Base-by-base conservation (phyloP, 1,140 invertebrate genomes). In the Argopecten irradians region DNA sequence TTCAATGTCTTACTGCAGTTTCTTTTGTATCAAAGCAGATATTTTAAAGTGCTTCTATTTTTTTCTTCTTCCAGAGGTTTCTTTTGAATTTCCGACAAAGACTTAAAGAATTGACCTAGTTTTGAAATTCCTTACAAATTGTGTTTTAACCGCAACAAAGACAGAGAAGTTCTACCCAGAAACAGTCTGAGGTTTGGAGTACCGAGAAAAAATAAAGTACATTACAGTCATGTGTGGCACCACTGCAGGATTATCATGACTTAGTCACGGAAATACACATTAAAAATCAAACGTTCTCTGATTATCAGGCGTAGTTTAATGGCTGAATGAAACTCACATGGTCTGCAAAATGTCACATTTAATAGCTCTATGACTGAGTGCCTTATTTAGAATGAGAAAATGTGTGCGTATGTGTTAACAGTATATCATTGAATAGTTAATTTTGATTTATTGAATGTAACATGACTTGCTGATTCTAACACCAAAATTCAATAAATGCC, bases 391-490 rank as follows among this genome's bases (percentile, higher is more conserved):
- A 5, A 71, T 0, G 28, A 71, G 55, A 11, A 71, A 39, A 71
- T 28, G n/a, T 28, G n/a, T 11, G 19, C 13, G 28, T 28, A 55
- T 55, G 22, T 55, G 7, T 55, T 55, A 3, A 55, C 16, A 13
- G 55, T 71, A 71, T 28, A 71, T n/a, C n/a, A n/a, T 71, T 71
- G 55, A 71, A 71, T 71, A 71, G 22, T 71, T 71, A 71, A 71
- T 71, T 71, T 71, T 71, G 55, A 71, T 71, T 71, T 71, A 71
- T 71, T 71, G 55, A 71, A n/a, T 28, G 55, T 71, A 71, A 71
- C 55, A 71, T n/a, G 22, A 71, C 22, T 28, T 28, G 55, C 22
- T 28, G 55, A 71, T 71, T 71, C 5, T 16, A 71, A 71, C 55
- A 71, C 22, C 55, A 71, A 71, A 71, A 71, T 71, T 71, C 55